A percentile compares a stretch with the other conserved stretches of the same genome.
Conservation (phyloP, 1,140 invertebrate species). For the Psilanteris sp. region DNA sequence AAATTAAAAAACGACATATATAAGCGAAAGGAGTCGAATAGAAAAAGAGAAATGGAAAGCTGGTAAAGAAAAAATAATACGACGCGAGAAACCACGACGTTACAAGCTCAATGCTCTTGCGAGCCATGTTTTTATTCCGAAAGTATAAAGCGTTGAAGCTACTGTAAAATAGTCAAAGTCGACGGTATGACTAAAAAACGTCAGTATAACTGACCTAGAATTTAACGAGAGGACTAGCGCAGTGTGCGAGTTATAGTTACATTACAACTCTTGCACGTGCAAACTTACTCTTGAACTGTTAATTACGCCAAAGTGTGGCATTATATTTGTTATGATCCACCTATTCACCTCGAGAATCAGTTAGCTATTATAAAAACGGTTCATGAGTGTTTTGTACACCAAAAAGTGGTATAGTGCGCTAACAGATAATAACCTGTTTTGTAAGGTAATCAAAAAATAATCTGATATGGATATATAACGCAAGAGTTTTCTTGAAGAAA, state of each 20-base stretch:
- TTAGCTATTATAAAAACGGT: slow-evolving; percentile 30
- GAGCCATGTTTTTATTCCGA: slow-evolving; percentile 56
- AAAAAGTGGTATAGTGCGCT: not conserved
- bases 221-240: slow-evolving; percentile 56
- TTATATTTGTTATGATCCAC: slow-evolving; percentile 39
- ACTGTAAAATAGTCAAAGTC: slow-evolving; percentile 47
- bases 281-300: slow-evolving; percentile 50
- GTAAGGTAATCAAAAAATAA: too few species aligned
- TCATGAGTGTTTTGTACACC: slow-evolving; percentile 2
- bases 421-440: too few species aligned
- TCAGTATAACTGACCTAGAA: slow-evolving; percentile 63
- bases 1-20: slow-evolving; percentile 28
- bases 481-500: too few species aligned
- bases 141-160: slow-evolving; percentile 53
- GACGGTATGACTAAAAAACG: slow-evolving; percentile 51
- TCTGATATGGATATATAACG: too few species aligned
- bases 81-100: slow-evolving; percentile 50
- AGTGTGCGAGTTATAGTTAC: slow-evolving; percentile 45
- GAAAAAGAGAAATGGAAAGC: slow-evolving; percentile 9
- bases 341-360: slow-evolving; percentile 32
- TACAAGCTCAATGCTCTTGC: slow-evolving; percentile 43
- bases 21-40: slow-evolving; percentile 20
- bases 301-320: slow-evolving; percentile 52
- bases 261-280: slow-evolving; percentile 54
- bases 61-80: slow-evolving; percentile 12